Base-by-base conservation (phyloP, 1,140 invertebrate species). In the Triops longicaudatus region DNA sequence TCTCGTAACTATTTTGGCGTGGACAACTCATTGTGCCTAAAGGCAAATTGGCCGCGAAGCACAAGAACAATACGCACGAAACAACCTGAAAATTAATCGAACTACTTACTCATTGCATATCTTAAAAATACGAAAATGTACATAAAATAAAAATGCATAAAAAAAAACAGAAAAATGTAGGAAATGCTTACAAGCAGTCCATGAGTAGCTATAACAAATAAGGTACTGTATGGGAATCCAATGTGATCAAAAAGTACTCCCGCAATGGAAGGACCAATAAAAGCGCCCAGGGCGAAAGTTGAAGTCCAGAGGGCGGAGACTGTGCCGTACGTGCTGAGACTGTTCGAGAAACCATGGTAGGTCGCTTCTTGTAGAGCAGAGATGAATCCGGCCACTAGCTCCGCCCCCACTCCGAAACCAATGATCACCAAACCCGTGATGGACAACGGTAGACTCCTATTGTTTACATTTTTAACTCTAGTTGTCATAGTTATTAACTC, bases 301-400 rank as follows among this genome's bases (percentile, higher is more conserved):
- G 92, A 93, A 0, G 93, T 93, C 92, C 92, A 94, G 63, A 95
- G 85, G 1, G 91, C 92, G 3, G 93, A 94, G 72, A 95, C 90
- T 31, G 95, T 83, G 0, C 92, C 92, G 79, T 93, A 94, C 0
- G 93, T 95, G 82, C 92, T 89, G 43, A 94, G 85, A 77, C 90
- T 92, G 81, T 94, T 91, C 1, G 91, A 90, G 80, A 93, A 89
- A 12, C 92, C 92, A 78, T 89, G 85, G 1, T 86, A 83, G 74
- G 77, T 78, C 14, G 77, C 77, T 42, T 79, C 79, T 42, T 73
- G 75, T 17, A 79, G 41, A 9, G 73, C 63, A 14, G 73, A 63
- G 17, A 78, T 28, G 63, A 79, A 79, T 5, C 73, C 77, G 1
- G 79, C 71, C 22, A 79, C 79, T 37, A 79, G 72, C 42, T 75